Evolutionary conservation across 2,113 vertebrate species (phyloP).

Genomic region (Struthidea cinerea): DNA sequence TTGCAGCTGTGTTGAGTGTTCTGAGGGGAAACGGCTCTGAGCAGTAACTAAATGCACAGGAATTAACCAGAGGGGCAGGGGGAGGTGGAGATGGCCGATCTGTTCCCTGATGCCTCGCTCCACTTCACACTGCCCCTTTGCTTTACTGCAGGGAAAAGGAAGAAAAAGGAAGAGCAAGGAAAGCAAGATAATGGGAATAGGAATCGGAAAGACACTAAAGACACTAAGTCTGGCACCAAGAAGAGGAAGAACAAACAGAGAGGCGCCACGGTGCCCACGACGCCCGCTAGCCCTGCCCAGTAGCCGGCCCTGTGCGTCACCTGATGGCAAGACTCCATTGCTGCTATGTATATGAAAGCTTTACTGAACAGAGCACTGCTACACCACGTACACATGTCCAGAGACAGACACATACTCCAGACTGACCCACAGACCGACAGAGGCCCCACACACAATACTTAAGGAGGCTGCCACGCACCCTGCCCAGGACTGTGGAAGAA

Average conservation of each 20-base stretch:
- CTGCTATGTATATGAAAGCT: conserved; percentile 68
- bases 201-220: conserved; percentile 75
- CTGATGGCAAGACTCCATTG: conserved; percentile 42
- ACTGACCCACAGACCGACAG: neutral
- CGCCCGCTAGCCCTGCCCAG: conserved; percentile 74
- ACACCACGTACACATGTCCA: neutral
- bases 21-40: neutral
- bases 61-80: neutral
- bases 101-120: fast-evolving
- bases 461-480: neutral
- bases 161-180: conserved; percentile 73
- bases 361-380: conserved; percentile 59
- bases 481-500: neutral
- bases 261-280: conserved; percentile 64
- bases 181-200: conserved; percentile 69
- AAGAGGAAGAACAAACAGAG: conserved; percentile 77
- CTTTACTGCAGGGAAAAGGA: conserved; percentile 72
- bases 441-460: neutral
- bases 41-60: neutral
- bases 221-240: conserved; percentile 68
- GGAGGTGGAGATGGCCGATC: fast-evolving
- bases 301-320: conserved; percentile 45
- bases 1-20: neutral
- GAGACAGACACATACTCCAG: conserved; percentile 11
- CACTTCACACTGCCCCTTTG: neutral